Conservation (phyloP, 2,113 vertebrate species). For the Festucalex cinctus region DNA sequence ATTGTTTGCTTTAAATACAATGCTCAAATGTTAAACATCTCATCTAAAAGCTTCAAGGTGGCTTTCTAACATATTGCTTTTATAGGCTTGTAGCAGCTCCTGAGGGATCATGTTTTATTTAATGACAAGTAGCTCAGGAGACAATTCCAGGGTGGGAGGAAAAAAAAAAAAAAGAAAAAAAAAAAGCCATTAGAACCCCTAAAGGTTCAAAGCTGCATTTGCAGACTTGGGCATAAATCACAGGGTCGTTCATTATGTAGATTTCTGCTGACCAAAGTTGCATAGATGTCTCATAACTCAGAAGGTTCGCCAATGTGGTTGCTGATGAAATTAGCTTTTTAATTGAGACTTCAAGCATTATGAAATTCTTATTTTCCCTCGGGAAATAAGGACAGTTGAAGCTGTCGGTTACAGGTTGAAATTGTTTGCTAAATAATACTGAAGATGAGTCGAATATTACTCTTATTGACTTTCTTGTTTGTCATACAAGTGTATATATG, state of each 20-base stretch:
- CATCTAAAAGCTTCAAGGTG: background rate
- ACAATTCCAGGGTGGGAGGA: background rate
- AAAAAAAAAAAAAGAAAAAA: background rate
- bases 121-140: constrained; percentile 16
- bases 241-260: constrained; percentile 34
- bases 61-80: background rate
- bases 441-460: background rate
- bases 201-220: constrained; percentile 20
- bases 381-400: background rate
- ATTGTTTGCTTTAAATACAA: background rate
- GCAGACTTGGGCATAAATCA: constrained; percentile 34
- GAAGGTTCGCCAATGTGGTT: constrained; percentile 6
- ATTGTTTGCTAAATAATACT: too few relatives aligned
- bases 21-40: background rate
- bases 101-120: constrained; percentile 28
- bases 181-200: constrained; percentile 15
- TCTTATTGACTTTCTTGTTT: background rate
- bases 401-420: too few relatives aligned
- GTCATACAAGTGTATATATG: background rate
- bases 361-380: background rate
- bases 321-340: constrained; percentile 28
- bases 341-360: background rate
- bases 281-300: constrained; percentile 34
- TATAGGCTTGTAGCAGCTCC: background rate
- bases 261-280: constrained; percentile 45